These are phyloP conservation scores for Oreotrochilus melanogaster DNA, from an alignment of 2,113 vertebrate genomes.

Conservation along the genomic window DNA sequence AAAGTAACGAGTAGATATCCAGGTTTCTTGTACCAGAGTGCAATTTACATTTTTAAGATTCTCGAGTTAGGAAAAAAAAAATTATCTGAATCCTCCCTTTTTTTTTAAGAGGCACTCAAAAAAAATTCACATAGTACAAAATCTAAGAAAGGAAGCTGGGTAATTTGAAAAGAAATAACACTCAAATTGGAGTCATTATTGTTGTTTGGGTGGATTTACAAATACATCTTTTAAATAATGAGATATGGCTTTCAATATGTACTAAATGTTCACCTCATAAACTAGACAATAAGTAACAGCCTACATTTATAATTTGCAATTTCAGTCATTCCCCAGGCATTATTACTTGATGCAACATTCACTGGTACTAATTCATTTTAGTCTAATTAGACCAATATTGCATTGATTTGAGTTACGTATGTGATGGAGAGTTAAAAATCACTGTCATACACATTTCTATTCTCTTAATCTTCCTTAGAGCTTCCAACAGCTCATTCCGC, in stretches of 20 bases:
- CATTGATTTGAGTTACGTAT: background rate
- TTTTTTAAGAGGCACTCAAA: background rate
- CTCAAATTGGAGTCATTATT: background rate
- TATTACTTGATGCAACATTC: background rate
- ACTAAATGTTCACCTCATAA: background rate
- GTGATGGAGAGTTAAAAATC: background rate
- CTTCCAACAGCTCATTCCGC: background rate
- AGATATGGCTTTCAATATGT: background rate
- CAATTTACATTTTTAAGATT: background rate
- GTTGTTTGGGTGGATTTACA: background rate
- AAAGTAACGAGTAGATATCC: background rate
- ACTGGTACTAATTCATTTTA: background rate
- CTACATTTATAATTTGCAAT: background rate
- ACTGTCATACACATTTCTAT: background rate
- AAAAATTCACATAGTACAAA: background rate
- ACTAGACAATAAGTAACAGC: background rate
- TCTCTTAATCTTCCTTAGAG: background rate
- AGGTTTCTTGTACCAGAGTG: background rate
- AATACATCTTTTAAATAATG: background rate
- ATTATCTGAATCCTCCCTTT: background rate
- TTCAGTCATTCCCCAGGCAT: background rate
- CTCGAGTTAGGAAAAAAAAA: background rate
- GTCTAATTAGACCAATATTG: constrained; percentile 27
- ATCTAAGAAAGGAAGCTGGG: background rate
- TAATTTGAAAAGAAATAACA: background rate